These are phyloP conservation scores for Philonicus albiceps DNA, from an alignment of 2,888 invertebrate species.

Conservation along the genomic window DNA sequence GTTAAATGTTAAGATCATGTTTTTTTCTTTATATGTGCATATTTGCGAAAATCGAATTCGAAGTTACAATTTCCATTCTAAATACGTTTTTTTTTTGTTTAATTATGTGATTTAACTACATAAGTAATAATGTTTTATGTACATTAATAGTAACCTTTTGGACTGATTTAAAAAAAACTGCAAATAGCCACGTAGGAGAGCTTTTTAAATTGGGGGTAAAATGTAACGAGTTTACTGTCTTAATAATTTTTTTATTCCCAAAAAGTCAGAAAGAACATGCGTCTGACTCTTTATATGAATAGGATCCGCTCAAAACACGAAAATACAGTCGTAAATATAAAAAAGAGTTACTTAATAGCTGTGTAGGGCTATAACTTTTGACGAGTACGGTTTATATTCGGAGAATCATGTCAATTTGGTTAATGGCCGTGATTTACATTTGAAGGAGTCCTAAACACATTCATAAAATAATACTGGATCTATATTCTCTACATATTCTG, in stretches of 20 bases:
- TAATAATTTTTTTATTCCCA: not conserved
- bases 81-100: no score
- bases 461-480: not conserved
- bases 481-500: not conserved
- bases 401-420: not conserved
- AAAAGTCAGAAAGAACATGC: not conserved
- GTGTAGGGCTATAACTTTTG: not conserved
- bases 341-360: not conserved
- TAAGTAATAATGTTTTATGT: no score
- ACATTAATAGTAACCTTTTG: no score
- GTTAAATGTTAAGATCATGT: not conserved
- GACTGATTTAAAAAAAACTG: no score
- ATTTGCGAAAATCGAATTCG: not conserved
- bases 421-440: not conserved
- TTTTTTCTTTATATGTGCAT: not conserved
- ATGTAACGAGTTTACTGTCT: not conserved
- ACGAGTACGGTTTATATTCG: not conserved
- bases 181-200: no score
- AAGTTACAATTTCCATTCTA: no score
- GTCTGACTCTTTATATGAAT: not conserved
- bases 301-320: not conserved
- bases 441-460: not conserved
- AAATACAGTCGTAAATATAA: not conserved
- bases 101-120: no score
- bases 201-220: not conserved